Conservation (phyloP, 2,113 vertebrate species). For the Ivindomyrus marchei region DNA sequence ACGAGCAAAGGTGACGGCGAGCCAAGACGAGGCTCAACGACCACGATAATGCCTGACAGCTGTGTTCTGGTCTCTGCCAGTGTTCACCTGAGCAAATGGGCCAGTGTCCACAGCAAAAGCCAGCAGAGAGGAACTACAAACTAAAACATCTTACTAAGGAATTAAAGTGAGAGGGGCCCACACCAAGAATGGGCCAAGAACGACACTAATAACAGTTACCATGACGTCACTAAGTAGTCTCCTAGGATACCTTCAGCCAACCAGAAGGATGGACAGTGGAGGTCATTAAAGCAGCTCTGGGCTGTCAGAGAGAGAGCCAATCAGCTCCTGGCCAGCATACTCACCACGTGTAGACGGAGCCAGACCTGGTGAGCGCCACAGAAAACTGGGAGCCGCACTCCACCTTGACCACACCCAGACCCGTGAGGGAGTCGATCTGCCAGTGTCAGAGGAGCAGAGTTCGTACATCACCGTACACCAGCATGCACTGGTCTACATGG, state of each 20-base stretch:
- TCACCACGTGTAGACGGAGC: conserved; percentile 94
- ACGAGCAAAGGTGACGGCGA: not conserved
- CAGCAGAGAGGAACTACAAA: not conserved
- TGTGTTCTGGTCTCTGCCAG: not conserved
- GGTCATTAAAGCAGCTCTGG: not conserved
- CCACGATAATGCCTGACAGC: not conserved
- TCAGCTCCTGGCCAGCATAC: conserved; percentile 13
- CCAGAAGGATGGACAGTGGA: not conserved
- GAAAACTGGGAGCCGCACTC: conserved; percentile 98
- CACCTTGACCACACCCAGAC: conserved; percentile 93
- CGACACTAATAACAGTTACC: not conserved
- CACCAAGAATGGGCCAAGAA: not conserved
- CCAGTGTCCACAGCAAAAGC: not conserved
- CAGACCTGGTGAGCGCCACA: conserved; percentile 91
- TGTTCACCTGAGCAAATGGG: not conserved
- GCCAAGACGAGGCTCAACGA: not conserved
- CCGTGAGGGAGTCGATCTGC: conserved; percentile 95
- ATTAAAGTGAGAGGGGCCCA: not conserved
- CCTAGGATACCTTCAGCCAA: not conserved
- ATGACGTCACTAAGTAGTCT: not conserved
- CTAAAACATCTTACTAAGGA: not conserved
- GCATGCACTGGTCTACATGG: not conserved
- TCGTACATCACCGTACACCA: not conserved
- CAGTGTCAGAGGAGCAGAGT: conserved; percentile 6
- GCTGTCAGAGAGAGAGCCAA: not conserved